phyloP scores from a whole-genome alignment of 2,888 invertebrate genomes.

The Colletes collaris region DNA sequence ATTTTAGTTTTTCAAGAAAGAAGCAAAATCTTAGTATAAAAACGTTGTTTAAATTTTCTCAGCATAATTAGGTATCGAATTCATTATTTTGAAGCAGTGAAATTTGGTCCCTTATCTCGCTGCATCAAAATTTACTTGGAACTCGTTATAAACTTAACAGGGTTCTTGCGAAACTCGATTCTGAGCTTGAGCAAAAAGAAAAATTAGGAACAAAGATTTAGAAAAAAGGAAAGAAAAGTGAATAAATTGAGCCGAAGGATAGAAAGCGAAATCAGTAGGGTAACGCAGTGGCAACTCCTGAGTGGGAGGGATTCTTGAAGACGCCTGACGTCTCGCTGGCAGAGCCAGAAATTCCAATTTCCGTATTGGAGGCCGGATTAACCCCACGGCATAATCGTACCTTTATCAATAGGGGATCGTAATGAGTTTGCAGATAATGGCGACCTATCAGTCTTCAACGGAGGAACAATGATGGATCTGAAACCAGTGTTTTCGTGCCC shows the following conservation, averaged over 20 bases:
- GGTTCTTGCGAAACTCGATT: slow-evolving; percentile 54
- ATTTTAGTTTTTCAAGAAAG: too few species aligned
- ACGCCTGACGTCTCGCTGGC: slow-evolving; percentile 74
- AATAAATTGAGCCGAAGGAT: background rate
- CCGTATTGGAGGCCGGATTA: slow-evolving; percentile 76
- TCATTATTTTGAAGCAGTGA: too few species aligned
- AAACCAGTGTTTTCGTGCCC: slow-evolving; percentile 76
- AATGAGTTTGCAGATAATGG: slow-evolving; percentile 82
- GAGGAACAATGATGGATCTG: slow-evolving; percentile 82
- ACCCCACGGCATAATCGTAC: slow-evolving; percentile 77
- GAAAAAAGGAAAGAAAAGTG: slow-evolving; percentile 44
- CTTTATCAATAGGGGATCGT: slow-evolving; percentile 83
- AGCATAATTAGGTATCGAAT: too few species aligned
- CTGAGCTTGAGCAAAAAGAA: too few species aligned
- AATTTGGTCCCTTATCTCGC: slow-evolving; percentile 30
- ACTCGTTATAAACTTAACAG: slow-evolving; percentile 68
- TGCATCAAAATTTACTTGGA: slow-evolving; percentile 70
- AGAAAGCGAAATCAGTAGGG: slow-evolving; percentile 49
- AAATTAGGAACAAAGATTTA: slow-evolving; percentile 9
- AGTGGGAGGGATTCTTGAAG: slow-evolving; percentile 68
- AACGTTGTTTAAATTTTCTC: too few species aligned
- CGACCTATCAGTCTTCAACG: slow-evolving; percentile 80
- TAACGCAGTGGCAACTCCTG: slow-evolving; percentile 8
- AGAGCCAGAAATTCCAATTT: slow-evolving; percentile 80
- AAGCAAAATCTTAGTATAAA: too few species aligned